A percentile compares a stretch with the other conserved stretches of the same genome.
Evolutionary conservation across 2,888 invertebrate species (phyloP).

Genomic region (Bruchidius siliquastri): DNA sequence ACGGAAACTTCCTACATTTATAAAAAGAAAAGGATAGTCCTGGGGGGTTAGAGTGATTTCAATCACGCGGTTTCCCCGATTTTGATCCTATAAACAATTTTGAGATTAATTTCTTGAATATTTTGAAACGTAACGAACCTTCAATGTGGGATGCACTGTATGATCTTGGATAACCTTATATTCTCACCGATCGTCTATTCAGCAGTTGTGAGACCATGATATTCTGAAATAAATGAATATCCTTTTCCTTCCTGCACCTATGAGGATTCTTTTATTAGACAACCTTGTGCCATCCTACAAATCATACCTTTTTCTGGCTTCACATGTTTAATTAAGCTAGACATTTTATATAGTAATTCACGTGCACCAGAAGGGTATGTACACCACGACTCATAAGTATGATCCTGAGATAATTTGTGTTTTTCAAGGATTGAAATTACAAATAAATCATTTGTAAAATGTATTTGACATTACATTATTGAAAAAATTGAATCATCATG

Average conservation of each 20-base stretch:
- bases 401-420: too few relatives aligned
- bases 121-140: too few relatives aligned
- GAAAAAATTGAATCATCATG: too few relatives aligned
- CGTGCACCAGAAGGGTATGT: background rate
- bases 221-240: background rate
- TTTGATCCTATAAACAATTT: too few relatives aligned
- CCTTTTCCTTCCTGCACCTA: background rate
- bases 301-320: background rate
- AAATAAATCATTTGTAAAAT: too few relatives aligned
- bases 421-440: too few relatives aligned
- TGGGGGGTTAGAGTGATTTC: too few relatives aligned
- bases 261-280: background rate
- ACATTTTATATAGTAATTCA: background rate
- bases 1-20: too few relatives aligned
- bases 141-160: background rate
- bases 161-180: background rate
- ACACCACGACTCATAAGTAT: background rate
- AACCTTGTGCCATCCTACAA: background rate
- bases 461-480: too few relatives aligned
- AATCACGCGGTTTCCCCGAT: too few relatives aligned
- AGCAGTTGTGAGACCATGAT: background rate
- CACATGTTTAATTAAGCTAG: background rate
- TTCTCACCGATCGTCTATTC: background rate
- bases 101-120: too few relatives aligned
- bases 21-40: too few relatives aligned